Evolutionary conservation across 1,140 invertebrate genomes (phyloP).

Genomic region (Steinernema feltiae): DNA sequence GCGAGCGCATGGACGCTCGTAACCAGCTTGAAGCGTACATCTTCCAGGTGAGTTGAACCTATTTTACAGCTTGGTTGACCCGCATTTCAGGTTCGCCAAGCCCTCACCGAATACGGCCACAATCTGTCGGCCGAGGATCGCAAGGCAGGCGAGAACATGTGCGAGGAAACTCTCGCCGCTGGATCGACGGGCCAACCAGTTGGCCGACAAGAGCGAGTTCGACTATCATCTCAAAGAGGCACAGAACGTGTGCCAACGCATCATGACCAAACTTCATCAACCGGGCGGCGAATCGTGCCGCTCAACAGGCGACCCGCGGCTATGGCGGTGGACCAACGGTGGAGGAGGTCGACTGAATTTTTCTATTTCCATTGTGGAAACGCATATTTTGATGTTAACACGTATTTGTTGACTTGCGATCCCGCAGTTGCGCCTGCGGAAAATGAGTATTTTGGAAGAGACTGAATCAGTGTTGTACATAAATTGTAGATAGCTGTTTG

Average conservation of each 20-base stretch:
- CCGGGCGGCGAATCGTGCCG: not conserved
- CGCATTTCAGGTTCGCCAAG: conserved; percentile 33
- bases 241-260: conserved; percentile 65
- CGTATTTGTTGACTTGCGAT: too few relatives aligned
- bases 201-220: conserved; percentile 62
- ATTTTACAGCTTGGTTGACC: not conserved
- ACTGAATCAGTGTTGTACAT: not conserved
- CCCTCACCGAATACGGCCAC: conserved; percentile 29
- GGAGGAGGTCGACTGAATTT: conserved; percentile 52
- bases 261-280: conserved; percentile 61
- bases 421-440: not conserved
- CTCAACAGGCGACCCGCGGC: conserved; percentile 13
- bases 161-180: conserved; percentile 49
- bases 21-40: conserved; percentile 47
- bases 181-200: conserved; percentile 63
- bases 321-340: conserved; percentile 39
- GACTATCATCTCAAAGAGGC: conserved; percentile 60
- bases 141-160: conserved; percentile 15
- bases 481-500: not conserved
- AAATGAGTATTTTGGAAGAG: not conserved
- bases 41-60: conserved; percentile 33
- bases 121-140: conserved; percentile 24
- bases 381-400: conserved; percentile 11
- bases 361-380: not conserved
- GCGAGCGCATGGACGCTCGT: conserved; percentile 51